phyloP scores from a whole-genome alignment of 2,797 vertebrate species.

The Smutsia temminckii region DNA sequence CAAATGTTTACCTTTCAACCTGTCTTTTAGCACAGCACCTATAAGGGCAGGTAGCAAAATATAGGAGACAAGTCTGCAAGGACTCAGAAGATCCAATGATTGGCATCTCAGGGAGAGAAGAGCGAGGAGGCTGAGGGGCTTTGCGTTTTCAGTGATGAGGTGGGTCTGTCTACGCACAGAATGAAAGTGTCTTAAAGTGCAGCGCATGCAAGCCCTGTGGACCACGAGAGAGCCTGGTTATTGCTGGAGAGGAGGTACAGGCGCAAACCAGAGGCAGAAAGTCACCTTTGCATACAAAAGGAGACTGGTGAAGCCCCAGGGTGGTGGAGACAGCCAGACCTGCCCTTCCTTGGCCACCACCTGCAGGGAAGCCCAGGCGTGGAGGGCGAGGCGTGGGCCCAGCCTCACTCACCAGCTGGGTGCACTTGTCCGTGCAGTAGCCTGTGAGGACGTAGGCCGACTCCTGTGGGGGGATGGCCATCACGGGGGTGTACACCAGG shows the following conservation, averaged over 20 bases:
- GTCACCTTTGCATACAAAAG: background rate
- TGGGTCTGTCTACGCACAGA: rapidly evolving
- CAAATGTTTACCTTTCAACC: rapidly evolving
- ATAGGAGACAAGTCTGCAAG: rapidly evolving
- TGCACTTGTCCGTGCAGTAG: slow-evolving; percentile 95
- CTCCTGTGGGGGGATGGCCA: slow-evolving; percentile 94
- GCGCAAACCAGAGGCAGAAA: background rate
- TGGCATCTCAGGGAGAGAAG: rapidly evolving
- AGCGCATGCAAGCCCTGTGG: rapidly evolving
- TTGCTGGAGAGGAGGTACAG: rapidly evolving
- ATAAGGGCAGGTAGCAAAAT: rapidly evolving
- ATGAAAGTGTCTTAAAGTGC: rapidly evolving
- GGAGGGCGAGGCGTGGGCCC: background rate
- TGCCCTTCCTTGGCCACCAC: rapidly evolving
- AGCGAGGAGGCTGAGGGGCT: rapidly evolving
- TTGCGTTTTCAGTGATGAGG: rapidly evolving
- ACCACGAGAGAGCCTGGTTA: rapidly evolving
- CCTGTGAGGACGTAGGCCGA: slow-evolving; percentile 89
- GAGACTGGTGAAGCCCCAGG: rapidly evolving
- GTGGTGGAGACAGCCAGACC: rapidly evolving
- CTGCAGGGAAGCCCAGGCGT: too few species aligned
- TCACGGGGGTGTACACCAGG: slow-evolving; percentile 94
- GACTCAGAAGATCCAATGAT: rapidly evolving
- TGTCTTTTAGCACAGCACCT: rapidly evolving
- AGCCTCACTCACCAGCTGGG: slow-evolving; percentile 87